Evolutionary conservation across 2,888 invertebrate genomes (phyloP).

Genomic region (Auanema sp.): DNA sequence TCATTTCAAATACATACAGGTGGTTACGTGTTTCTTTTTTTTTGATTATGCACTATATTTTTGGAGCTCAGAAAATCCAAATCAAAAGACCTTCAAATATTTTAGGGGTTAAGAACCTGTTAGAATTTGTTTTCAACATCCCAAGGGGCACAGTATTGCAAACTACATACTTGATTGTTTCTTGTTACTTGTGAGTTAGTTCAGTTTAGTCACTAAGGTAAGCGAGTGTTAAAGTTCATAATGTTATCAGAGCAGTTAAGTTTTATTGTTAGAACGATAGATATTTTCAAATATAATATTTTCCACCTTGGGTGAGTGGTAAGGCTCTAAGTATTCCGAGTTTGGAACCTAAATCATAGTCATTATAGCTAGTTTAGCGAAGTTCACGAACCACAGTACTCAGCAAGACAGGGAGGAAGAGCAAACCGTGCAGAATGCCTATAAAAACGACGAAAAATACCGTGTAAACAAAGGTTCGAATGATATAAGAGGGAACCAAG

Average conservation of each 20-base stretch:
- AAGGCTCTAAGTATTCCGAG: conserved; percentile 27
- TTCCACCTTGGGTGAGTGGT: not conserved
- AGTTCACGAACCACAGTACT: conserved; percentile 39
- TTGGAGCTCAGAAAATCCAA: not conserved
- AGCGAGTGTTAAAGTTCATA: too few species aligned
- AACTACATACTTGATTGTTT: too few species aligned
- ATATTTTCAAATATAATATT: too few species aligned
- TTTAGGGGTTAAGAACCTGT: too few species aligned
- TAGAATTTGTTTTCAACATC: too few species aligned
- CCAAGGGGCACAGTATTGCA: too few species aligned
- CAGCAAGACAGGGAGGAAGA: conserved; percentile 58
- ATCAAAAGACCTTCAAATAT: not conserved
- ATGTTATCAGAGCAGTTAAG: too few species aligned
- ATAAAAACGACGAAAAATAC: conserved; percentile 57
- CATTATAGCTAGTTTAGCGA: not conserved
- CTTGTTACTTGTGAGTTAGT: too few species aligned
- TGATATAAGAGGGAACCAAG: conserved; percentile 57
- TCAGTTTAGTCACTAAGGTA: too few species aligned
- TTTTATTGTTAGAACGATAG: too few species aligned
- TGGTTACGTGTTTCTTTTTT: not conserved
- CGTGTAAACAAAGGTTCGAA: conserved; percentile 59
- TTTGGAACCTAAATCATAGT: conserved; percentile 23
- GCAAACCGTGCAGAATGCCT: conserved; percentile 54
- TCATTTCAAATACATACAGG: not conserved
- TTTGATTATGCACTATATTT: not conserved